Base-by-base conservation (phyloP, 2,888 invertebrate species). In the Zaprionus bogoriensis region DNA sequence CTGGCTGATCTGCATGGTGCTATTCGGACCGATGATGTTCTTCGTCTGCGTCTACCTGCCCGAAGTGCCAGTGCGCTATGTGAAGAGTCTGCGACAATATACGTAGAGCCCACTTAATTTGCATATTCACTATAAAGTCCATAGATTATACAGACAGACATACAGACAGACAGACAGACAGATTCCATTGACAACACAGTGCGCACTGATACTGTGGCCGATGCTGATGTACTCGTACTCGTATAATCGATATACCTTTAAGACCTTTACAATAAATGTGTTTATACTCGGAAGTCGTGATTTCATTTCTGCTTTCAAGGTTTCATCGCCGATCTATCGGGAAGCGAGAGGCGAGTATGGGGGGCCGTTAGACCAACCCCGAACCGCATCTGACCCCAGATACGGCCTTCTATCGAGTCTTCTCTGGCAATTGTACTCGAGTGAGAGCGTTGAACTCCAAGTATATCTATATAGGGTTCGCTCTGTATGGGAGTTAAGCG, bases 21-120 rank as follows among this genome's bases (percentile, higher is more conserved):
- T 95, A 58, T 93, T 95, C 81, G 94, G 94, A 74, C 95, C 95
- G 32, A 91, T 95, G 79, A 92, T 95, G 80, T 93, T 94, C 87
- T 92, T 94, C 70, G 69, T 89, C 65, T 88, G 87, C 75, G 91
- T 94, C 62, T 94, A 94, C 87, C 91, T 95, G 74, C 95, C 95
- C 54, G 94, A 95, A 87, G 91, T 95, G 85, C 95, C 95, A 60
- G 92, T 95, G 77, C 91, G 94, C 80, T 92, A 94, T 79, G 90
- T 95, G 54, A 92, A 94, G 74, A 92, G 94, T 87, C 92, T 79
- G 42, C 74, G 84, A 58, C 74, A 82, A 47, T 68, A 74, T 41
- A 87, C 80, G 47, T 80, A 74, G 71, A 41, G 45, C 42, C 55
- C 30, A 46, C 45, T 59, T 55, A 59, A 68, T 53, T 55, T 48